Evolutionary conservation across 2,888 invertebrate species (phyloP).

Genomic region (Trichopria drosophilae): DNA sequence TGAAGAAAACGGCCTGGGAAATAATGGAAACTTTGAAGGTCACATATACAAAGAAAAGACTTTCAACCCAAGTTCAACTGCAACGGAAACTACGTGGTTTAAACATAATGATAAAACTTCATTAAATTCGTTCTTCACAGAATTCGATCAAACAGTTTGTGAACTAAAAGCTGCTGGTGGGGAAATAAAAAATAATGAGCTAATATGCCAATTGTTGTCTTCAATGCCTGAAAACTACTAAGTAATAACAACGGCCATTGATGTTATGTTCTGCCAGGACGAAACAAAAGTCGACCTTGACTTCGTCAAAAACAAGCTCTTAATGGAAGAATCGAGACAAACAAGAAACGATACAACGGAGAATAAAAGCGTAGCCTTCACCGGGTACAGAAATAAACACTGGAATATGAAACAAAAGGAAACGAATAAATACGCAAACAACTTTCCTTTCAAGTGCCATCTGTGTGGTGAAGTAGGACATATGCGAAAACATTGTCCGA

Average conservation of each 20-base stretch:
- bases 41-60: slow-evolving; percentile 3
- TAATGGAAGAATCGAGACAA: slow-evolving; percentile 9
- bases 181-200: slow-evolving; percentile 2
- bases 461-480: slow-evolving; percentile 1
- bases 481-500: slow-evolving; percentile 4
- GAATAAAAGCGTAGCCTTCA: slow-evolving; percentile 4
- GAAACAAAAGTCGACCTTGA: background rate
- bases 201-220: slow-evolving; percentile 3
- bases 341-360: background rate
- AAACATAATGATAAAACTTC: background rate
- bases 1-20: slow-evolving; percentile 34
- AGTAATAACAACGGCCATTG: slow-evolving; percentile 1
- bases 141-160: slow-evolving; percentile 6
- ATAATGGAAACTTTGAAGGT: slow-evolving; percentile 17
- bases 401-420: slow-evolving; percentile 1
- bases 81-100: slow-evolving; percentile 4
- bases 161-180: slow-evolving; percentile 3
- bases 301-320: slow-evolving; percentile 7
- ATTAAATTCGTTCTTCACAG: slow-evolving; percentile 6
- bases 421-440: background rate
- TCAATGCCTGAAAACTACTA: slow-evolving; percentile 1
- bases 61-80: slow-evolving; percentile 5
- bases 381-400: slow-evolving; percentile 3
- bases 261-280: slow-evolving; percentile 7
- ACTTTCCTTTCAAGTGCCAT: slow-evolving; percentile 5